Conservation (phyloP, 2,113 vertebrate species). For the Lepisosteus oculatus region DNA sequence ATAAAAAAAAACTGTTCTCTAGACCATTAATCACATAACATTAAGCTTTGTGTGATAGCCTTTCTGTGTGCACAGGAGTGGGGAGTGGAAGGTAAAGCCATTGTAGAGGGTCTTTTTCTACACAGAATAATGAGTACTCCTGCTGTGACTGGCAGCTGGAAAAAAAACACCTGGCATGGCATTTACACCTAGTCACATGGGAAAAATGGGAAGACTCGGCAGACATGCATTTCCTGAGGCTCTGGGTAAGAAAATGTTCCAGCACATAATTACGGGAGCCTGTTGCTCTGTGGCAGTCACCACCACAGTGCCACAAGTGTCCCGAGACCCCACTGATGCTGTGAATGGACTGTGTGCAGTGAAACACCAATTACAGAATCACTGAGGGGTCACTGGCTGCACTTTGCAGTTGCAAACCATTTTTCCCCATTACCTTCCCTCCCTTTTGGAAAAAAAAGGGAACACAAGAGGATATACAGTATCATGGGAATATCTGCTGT, state of each 20-base stretch:
- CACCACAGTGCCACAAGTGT: neutral
- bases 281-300: neutral
- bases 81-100: too few relatives aligned
- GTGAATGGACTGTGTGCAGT: too few relatives aligned
- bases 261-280: neutral
- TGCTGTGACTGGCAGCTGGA: conserved; percentile 9
- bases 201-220: neutral
- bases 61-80: neutral
- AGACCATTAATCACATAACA: conserved; percentile 24
- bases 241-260: neutral
- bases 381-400: too few relatives aligned
- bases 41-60: conserved; percentile 24
- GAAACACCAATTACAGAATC: too few relatives aligned
- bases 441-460: too few relatives aligned
- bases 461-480: too few relatives aligned
- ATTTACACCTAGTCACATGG: conserved; percentile 24
- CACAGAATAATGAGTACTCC: conserved; percentile 36
- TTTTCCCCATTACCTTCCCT: too few relatives aligned
- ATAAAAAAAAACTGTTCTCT: conserved; percentile 19
- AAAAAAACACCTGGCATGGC: conserved; percentile 24
- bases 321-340: neutral
- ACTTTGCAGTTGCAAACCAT: too few relatives aligned
- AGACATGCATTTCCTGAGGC: too few relatives aligned
- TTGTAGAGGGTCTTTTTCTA: neutral
- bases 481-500: too few relatives aligned